A percentile compares a stretch with the other conserved stretches of the same genome.
Evolutionary conservation across 1,140 invertebrate genomes (phyloP).

Genomic region (Polypedilum vanderplanki): DNA sequence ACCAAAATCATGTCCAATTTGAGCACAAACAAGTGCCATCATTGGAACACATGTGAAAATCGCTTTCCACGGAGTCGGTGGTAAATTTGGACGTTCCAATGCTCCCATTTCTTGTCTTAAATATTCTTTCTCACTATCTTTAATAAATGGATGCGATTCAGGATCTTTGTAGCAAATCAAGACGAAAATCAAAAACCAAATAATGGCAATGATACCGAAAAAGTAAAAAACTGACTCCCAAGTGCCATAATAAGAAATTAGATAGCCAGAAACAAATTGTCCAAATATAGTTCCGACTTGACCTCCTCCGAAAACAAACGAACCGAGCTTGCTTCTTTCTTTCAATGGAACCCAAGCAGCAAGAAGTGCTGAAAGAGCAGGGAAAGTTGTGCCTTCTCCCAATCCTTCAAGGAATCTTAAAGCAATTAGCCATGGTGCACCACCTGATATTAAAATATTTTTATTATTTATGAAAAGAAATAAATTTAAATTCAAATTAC

Average conservation of each 20-base stretch:
- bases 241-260: conserved; percentile 56
- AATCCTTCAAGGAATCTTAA: conserved; percentile 61
- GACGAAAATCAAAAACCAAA: conserved; percentile 69
- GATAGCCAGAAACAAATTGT: conserved; percentile 60
- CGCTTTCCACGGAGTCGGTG: conserved; percentile 61
- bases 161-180: conserved; percentile 71
- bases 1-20: conserved; percentile 86
- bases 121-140: conserved; percentile 66
- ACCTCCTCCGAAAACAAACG: conserved; percentile 64
- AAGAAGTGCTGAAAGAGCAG: conserved; percentile 63
- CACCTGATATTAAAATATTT: conserved; percentile 39
- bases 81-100: conserved; percentile 44
- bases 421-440: conserved; percentile 54
- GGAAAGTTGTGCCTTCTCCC: conserved; percentile 69
- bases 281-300: conserved; percentile 65
- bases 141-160: conserved; percentile 73
- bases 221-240: conserved; percentile 78
- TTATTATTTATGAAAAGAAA: background rate
- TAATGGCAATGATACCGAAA: conserved; percentile 65
- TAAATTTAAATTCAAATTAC: conserved; percentile 32
- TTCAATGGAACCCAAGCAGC: conserved; percentile 67
- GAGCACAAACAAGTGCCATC: conserved; percentile 64
- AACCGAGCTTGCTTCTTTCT: conserved; percentile 65
- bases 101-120: conserved; percentile 57
- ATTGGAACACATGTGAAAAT: conserved; percentile 68